Evolutionary conservation across 2,113 vertebrate species (phyloP).

Genomic region (Nycticorax nycticorax): DNA sequence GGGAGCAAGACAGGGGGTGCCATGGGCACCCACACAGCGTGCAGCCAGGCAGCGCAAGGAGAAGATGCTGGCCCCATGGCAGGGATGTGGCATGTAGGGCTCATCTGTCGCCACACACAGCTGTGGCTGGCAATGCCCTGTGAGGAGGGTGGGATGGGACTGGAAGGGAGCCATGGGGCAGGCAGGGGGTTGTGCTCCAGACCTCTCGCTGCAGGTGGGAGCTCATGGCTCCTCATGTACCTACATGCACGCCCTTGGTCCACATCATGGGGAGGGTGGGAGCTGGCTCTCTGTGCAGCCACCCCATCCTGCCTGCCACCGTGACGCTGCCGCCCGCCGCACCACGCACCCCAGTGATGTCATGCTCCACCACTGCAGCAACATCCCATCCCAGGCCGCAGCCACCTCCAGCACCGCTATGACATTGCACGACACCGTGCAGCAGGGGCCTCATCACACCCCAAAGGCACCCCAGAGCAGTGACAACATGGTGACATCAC

Average conservation of each 20-base stretch:
- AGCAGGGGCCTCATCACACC: background rate
- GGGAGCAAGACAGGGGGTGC: background rate
- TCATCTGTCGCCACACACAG: rapidly evolving
- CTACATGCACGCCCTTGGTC: rapidly evolving
- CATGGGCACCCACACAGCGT: rapidly evolving
- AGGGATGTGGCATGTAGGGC: background rate
- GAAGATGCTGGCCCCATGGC: background rate
- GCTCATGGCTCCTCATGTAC: background rate
- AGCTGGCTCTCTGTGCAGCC: background rate
- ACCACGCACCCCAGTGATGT: background rate
- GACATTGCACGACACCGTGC: rapidly evolving
- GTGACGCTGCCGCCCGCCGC: background rate
- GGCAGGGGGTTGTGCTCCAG: background rate
- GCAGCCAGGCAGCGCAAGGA: background rate
- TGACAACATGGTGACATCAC: background rate
- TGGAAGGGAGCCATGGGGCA: background rate
- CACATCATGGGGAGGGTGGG: background rate
- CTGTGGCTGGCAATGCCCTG: background rate
- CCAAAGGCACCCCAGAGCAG: background rate
- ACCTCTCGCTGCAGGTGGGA: background rate
- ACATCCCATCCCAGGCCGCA: background rate
- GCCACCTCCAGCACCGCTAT: background rate
- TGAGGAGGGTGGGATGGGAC: rapidly evolving
- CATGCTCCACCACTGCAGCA: background rate
- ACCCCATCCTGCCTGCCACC: rapidly evolving